Percentiles rank a stretch among this genome's conserved stretches.
Conservation (phyloP, 1,140 invertebrate genomes). For the Episyrphus balteatus region DNA sequence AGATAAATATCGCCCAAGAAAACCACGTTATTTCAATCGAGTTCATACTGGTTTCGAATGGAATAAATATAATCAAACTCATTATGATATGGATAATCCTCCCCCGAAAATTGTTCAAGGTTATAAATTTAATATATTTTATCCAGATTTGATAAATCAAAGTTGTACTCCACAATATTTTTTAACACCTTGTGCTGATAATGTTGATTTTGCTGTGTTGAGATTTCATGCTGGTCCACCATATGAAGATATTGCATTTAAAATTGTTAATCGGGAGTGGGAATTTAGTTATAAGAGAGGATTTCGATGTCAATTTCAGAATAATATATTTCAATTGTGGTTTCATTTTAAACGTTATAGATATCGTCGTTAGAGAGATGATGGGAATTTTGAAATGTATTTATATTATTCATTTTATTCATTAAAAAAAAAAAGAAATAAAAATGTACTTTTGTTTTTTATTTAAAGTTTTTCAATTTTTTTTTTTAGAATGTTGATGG, state of each 20-base stretch:
- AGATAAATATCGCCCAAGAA: conserved; percentile 94
- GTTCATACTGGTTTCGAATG: conserved; percentile 96
- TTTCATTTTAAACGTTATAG: conserved; percentile 98
- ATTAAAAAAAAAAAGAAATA: too few species aligned
- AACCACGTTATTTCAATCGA: conserved; percentile 96
- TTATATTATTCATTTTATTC: too few species aligned
- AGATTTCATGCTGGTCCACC: conserved; percentile 94
- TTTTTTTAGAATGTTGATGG: too few species aligned
- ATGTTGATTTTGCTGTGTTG: conserved; percentile 89
- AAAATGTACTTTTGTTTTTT: too few species aligned
- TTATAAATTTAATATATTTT: conserved; percentile 99
- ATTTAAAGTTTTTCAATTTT: too few species aligned
- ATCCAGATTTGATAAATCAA: conserved; percentile 97
- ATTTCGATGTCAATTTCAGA: conserved; percentile 97
- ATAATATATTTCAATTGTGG: conserved; percentile 99
- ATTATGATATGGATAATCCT: conserved; percentile 99
- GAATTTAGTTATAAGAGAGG: conserved; percentile 98
- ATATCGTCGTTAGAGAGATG: conserved; percentile 63
- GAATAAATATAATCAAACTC: conserved; percentile 99
- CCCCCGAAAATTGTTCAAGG: conserved; percentile 99
- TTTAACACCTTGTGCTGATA: conserved; percentile 80
- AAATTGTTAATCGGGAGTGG: conserved; percentile 98
- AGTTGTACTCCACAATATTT: conserved; percentile 85
- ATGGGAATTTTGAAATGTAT: too few species aligned
- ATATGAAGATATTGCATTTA: conserved; percentile 99